Percentiles rank a stretch among this genome's conserved stretches.
Evolutionary conservation across 1,140 invertebrate species (phyloP).

Genomic region (Drosophila nigromelanica): DNA sequence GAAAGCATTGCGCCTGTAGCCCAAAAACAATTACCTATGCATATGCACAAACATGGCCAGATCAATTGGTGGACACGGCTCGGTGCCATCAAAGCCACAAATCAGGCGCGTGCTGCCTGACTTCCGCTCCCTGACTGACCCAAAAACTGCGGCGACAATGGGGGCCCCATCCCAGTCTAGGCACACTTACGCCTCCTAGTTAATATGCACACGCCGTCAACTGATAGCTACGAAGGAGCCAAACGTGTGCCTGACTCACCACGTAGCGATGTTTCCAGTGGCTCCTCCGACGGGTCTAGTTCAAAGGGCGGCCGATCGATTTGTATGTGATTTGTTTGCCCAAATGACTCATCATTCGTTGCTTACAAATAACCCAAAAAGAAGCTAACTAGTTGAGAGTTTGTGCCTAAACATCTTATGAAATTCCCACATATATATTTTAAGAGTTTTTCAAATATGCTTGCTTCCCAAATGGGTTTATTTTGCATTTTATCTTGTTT

Average conservation of each 20-base stretch:
- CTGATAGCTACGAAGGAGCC: constrained; percentile 49
- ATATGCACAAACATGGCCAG: constrained; percentile 4
- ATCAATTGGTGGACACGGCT: constrained; percentile 16
- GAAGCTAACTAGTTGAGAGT: constrained; percentile 6
- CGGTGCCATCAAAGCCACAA: constrained; percentile 54
- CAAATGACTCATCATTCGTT: constrained; percentile 59
- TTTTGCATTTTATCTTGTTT: neutral
- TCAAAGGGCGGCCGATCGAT: constrained; percentile 60
- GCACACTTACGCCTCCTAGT: constrained; percentile 52
- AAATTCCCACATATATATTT: no score
- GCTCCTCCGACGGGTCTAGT: constrained; percentile 35
- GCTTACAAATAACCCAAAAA: constrained; percentile 7
- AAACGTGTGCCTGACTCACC: constrained; percentile 71
- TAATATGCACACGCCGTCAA: constrained; percentile 68
- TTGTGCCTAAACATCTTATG: neutral
- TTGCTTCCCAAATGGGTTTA: neutral
- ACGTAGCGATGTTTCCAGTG: constrained; percentile 39
- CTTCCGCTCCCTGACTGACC: constrained; percentile 59
- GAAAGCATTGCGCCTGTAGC: constrained; percentile 6
- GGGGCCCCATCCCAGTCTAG: neutral
- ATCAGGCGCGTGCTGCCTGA: constrained; percentile 66
- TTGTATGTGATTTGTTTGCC: constrained; percentile 47
- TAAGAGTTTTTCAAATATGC: neutral
- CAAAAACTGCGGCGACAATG: constrained; percentile 41
- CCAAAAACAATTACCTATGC: constrained; percentile 10